These are phyloP conservation scores for Drosophila seguyi DNA, from an alignment of 1,140 invertebrate species.

Conservation along the genomic window DNA sequence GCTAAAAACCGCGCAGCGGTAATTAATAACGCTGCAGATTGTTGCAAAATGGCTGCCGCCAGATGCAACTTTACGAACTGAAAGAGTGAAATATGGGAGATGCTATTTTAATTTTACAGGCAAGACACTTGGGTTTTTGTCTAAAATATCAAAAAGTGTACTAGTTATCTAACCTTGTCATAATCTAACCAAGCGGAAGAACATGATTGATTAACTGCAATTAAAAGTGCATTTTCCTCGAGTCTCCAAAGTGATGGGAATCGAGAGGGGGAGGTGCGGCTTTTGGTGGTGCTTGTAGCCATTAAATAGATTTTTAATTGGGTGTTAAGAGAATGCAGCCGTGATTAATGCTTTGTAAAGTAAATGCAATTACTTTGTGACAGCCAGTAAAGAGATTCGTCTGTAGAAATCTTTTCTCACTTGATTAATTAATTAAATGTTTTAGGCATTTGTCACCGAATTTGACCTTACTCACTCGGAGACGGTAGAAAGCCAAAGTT, in stretches of 20 bases:
- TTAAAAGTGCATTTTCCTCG: slow-evolving; percentile 73
- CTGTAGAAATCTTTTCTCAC: background rate
- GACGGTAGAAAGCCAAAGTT: slow-evolving; percentile 8
- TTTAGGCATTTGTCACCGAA: background rate
- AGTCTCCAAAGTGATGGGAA: slow-evolving; percentile 45
- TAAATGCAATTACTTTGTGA: background rate
- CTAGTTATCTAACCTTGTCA: no score
- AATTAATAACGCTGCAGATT: slow-evolving; percentile 68
- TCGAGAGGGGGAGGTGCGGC: background rate
- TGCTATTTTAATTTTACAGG: background rate
- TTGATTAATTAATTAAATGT: background rate
- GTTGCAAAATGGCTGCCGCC: slow-evolving; percentile 66
- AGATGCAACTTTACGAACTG: slow-evolving; percentile 61
- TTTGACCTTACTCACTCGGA: no score
- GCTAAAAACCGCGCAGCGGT: slow-evolving; percentile 57
- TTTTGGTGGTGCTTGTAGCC: slow-evolving; percentile 21
- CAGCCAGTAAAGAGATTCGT: background rate
- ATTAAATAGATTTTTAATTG: slow-evolving; percentile 79
- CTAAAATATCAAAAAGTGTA: background rate
- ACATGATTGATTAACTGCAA: slow-evolving; percentile 72
- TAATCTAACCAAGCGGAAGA: background rate
- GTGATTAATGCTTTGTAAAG: slow-evolving; percentile 11
- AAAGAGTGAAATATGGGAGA: background rate
- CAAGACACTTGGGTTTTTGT: background rate
- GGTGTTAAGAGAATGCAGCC: slow-evolving; percentile 58